Base-by-base conservation (phyloP, 1,140 invertebrate genomes). In the Helicoverpa armigera region DNA sequence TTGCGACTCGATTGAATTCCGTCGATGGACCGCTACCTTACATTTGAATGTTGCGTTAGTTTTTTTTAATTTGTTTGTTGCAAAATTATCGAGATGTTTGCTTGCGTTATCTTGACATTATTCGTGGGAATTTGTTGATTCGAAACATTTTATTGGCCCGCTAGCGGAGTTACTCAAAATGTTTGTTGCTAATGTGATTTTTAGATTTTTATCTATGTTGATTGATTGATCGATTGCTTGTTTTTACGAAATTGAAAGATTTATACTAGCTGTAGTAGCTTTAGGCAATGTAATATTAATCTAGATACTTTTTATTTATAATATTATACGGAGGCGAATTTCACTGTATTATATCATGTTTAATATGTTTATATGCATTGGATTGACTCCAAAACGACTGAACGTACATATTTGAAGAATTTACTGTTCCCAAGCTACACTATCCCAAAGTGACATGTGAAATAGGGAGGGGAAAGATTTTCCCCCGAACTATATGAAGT, bases 31-130 rank as follows among this genome's bases (percentile, higher is more conserved):
- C 10, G 61, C 50, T 77, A 77, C 61, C 18, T 53, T 54, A 35
- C 54, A 65, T 77, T 67, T 67, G 61, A 67, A 23, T 53, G 23
- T 72, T 77, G 51, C 18, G 50, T 43, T 65, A 63, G 54, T 31
- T 76, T 76, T 43, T n/a, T 43, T 54, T 76, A 23, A 75, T 75
- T 31, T 43, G 13, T 50, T 61, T 76, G 18, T 76, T 76, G 65
- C 65, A 69, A 69, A 50, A 69, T 69, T 69, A 69, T 69, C 43
- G 43, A 69, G 43, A 69, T 69, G 43, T 69, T 69, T 69, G 65
- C 65, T 69, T 50, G 16, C 65, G 35, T 67, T 14, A 67, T 67
- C n/a, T 35, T 11, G 35, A 67, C 14, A n/a, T 11, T 67, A 43
- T 67, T 67, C 63, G 63, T 67, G 63, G 63, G 35, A 67, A 67